Evolutionary conservation across 2,888 invertebrate species (phyloP), one percentile per base, ranked within the genome.

Genomic region (Calliphora vomitoria): DNA sequence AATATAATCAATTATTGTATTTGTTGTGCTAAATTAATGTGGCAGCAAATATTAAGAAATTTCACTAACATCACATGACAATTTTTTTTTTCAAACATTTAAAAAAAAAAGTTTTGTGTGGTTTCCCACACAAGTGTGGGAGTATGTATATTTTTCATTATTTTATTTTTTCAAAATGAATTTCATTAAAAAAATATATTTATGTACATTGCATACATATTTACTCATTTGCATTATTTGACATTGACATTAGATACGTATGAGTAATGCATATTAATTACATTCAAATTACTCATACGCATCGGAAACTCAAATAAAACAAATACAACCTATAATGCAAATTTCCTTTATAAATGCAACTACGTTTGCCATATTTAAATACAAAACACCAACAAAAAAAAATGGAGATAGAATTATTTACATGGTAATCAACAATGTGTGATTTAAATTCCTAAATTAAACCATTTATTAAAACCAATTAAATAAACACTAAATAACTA

Each of bases 401-500:
- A 64, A 18, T 3, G 1, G 3, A 35, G 44, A 6, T 38, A 8
- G 1, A 35, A 62, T 8, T 38, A 62, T 41, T 71, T 50, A 44
- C 64, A 44, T 41, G 4, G 31, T 35, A 76, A 53, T 50, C 55
- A 79, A 18, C 50, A 38, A 47, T 13, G 55, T 64, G 60, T 69
- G 60, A 82, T 78, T 78, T 35, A 47, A 78, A 71, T 64, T 64
- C 64, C 53, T 20, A 64, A 82, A 71, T 71, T 76, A 71, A 78
- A 83, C 25, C 62, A 82, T 82, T 62, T 62, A 83, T 69, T 76
- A 44, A 83, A 76, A 76, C 72, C 64, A 72, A 72, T 84, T 74
- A 79, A 68, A 74, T 66, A 20, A 79, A 79, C 50, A 66, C 44
- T 20, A 76, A 69, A 60, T 62, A 50, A 53, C 35, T 8, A 62